Evolutionary conservation across 92 coral and sea anemone genomes (phyloP).

Genomic region (Micromussa lordhowensis): DNA sequence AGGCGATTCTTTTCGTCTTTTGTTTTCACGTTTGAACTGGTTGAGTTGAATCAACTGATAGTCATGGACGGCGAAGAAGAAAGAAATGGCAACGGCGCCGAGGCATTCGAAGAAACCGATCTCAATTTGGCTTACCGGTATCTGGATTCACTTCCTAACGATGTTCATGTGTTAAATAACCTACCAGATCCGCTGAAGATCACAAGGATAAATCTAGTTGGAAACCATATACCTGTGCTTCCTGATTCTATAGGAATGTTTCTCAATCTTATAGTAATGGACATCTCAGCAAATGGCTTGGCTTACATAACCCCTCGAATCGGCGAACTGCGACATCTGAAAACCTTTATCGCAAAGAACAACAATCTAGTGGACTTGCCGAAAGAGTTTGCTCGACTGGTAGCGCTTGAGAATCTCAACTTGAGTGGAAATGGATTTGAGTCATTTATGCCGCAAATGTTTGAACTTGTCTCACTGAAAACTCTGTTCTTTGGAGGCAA

Average conservation of each 20-base stretch:
- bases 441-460: slow-evolving; percentile 75
- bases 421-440: slow-evolving; percentile 87
- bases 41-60: background rate
- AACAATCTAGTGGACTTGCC: slow-evolving; percentile 89
- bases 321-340: slow-evolving; percentile 78
- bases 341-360: slow-evolving; percentile 73
- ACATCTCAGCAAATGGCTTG: slow-evolving; percentile 87
- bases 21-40: background rate
- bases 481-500: slow-evolving; percentile 86
- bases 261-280: slow-evolving; percentile 79
- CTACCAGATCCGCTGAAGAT: slow-evolving; percentile 60
- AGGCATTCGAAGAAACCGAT: slow-evolving; percentile 3
- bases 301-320: slow-evolving; percentile 77
- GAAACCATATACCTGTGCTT: slow-evolving; percentile 83
- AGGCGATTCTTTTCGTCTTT: too few relatives aligned
- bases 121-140: slow-evolving; percentile 80
- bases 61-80: slow-evolving; percentile 12
- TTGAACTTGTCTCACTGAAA: slow-evolving; percentile 71
- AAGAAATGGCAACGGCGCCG: background rate
- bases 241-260: slow-evolving; percentile 84
- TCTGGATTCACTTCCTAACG: slow-evolving; percentile 79
- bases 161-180: slow-evolving; percentile 74
- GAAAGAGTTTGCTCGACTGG: slow-evolving; percentile 73
- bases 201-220: slow-evolving; percentile 77
- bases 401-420: slow-evolving; percentile 78